These are phyloP conservation scores for Steatornis caripensis DNA, from an alignment of 2,113 vertebrate species.

Conservation along the genomic window DNA sequence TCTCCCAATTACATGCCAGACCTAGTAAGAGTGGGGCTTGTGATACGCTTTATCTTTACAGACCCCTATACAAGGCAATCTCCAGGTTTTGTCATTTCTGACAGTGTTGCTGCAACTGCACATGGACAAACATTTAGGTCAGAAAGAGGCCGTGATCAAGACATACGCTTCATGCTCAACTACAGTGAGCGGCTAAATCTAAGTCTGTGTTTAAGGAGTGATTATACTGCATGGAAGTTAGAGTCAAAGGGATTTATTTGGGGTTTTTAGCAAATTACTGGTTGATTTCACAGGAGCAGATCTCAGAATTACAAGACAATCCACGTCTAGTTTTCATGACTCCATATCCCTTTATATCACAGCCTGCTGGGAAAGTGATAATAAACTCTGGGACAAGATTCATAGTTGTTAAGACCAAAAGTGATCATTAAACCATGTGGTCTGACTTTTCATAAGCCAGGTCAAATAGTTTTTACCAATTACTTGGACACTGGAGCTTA, in stretches of 20 bases:
- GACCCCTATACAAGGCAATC: neutral
- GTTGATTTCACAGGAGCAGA: conserved; percentile 41
- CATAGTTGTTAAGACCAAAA: neutral
- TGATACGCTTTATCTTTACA: neutral
- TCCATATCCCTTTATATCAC: neutral
- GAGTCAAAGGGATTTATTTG: neutral
- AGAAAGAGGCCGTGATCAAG: neutral
- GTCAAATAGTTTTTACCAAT: neutral
- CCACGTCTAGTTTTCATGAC: neutral
- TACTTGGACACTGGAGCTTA: neutral
- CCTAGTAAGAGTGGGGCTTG: neutral
- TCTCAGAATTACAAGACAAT: neutral
- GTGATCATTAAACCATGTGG: neutral
- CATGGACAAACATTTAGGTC: neutral
- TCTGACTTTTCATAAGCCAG: neutral
- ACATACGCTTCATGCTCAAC: neutral
- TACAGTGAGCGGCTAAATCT: neutral
- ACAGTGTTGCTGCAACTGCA: neutral
- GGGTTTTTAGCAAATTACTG: neutral
- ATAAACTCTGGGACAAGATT: conserved; percentile 22
- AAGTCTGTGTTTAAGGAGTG: neutral
- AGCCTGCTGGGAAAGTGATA: neutral
- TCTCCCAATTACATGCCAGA: neutral
- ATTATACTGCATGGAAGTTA: neutral
- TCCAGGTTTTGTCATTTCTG: neutral